Conservation (phyloP, 2,797 vertebrate genomes). For the Channallabes apus region DNA sequence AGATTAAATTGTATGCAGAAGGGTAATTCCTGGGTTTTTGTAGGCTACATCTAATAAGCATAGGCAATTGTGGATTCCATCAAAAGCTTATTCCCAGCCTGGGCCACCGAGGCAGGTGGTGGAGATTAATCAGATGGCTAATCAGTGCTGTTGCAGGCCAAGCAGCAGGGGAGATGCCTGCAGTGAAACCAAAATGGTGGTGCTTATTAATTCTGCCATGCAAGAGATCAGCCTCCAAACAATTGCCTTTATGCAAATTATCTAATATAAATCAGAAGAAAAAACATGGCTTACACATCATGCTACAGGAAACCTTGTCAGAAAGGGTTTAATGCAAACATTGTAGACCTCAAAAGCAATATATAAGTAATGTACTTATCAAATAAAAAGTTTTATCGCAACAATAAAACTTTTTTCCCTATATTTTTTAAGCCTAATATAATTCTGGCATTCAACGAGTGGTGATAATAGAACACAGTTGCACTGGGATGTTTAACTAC, state of each 20-base stretch:
- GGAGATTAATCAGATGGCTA: conserved; percentile 46
- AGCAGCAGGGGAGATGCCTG: conserved; percentile 39
- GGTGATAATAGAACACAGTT: too few species aligned
- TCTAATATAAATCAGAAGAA: neutral
- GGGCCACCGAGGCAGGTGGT: conserved; percentile 26
- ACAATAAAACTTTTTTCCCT: neutral
- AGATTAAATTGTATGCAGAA: conserved; percentile 23
- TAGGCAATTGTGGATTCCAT: conserved; percentile 31
- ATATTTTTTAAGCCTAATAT: neutral
- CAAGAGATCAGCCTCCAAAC: conserved; percentile 21
- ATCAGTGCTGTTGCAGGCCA: conserved; percentile 43
- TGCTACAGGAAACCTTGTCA: neutral
- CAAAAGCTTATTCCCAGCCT: conserved; percentile 27
- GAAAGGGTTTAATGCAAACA: neutral
- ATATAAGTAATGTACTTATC: neutral
- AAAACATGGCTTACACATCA: neutral
- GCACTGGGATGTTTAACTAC: too few species aligned
- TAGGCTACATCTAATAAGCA: conserved; percentile 31
- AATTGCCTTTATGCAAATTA: neutral
- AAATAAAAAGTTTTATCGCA: neutral
- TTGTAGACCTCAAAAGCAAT: neutral
- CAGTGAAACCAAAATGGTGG: conserved; percentile 21
- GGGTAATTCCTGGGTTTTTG: conserved; percentile 14
- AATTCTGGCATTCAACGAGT: neutral
- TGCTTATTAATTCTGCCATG: conserved; percentile 11